Base-by-base conservation (phyloP, 1,140 invertebrate species). In the Drosophila kikkawai region DNA sequence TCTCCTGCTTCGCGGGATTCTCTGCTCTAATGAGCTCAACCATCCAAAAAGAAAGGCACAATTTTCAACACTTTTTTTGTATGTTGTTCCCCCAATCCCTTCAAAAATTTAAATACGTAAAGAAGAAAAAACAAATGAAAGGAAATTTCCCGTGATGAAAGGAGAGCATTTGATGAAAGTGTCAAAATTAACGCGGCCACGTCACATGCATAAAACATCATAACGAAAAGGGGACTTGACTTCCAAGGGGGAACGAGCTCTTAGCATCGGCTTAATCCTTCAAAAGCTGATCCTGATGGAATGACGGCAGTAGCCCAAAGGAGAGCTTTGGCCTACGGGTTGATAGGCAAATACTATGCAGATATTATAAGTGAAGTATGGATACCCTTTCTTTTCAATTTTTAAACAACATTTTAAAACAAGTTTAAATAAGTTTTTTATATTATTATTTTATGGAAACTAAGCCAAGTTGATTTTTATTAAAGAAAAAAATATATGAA, bases 121-220 rank as follows among this genome's bases (percentile, higher is more conserved):
- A 29, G 15, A 26, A 37, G 12, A 11, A 60, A 45, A 50, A 60
- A 60, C 50, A 51, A 74, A 73, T 73, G 44, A 71, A 73, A n/a
- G 44, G 26, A 70, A 39, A 32, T 60, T 34, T 37, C 6, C 32
- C 32, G 2, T 60, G 50, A 67, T 70, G 65, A 78, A 76, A 76
- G 56, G 56, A 69, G 56, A 77, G 17, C 82, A 76, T 86, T 86
- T 75, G 75, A 85, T 80, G 68, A 78, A 78, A 80, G 84, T 80
- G 66, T 73, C 55, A 69, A 58, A 65, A 79, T 70, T 66, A 80
- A 77, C 53, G 76, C 69, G 58, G 34, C 51, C 66, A 74, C 39
- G 44, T 68, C 63, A 50, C 66, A 79, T 79, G 75, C 68, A 79
- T 79, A 79, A 79, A 71, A 79, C 67, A 79, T 79, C 9, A 53